Evolutionary conservation across 1,140 invertebrate genomes (phyloP).

Genomic region (Latrodectus geometricus): DNA sequence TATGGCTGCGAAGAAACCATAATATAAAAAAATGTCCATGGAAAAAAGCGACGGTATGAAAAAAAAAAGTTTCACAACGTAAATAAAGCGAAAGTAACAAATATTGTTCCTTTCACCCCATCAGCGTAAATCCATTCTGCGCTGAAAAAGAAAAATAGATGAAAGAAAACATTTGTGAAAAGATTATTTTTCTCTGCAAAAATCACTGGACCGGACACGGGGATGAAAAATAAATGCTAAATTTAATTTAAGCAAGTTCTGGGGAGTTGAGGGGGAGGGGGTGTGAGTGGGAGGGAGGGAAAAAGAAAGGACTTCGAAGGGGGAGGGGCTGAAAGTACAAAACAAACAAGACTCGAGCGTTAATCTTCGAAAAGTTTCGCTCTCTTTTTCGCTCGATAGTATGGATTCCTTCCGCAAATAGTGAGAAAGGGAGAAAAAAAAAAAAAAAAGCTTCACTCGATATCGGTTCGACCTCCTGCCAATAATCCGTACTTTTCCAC

Average conservation of each 20-base stretch:
- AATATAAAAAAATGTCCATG: no score
- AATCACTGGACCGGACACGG: conserved; percentile 35
- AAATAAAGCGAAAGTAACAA: conserved; percentile 24
- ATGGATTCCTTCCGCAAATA: conserved; percentile 52
- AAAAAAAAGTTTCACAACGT: conserved; percentile 28
- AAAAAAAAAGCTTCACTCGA: conserved; percentile 52
- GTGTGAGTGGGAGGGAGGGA: no score
- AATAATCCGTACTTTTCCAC: conserved; percentile 57
- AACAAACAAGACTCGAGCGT: conserved; percentile 43
- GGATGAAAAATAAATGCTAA: conserved; percentile 22
- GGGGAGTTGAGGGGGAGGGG: neutral
- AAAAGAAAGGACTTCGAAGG: neutral
- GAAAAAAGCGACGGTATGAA: neutral
- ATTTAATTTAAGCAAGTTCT: conserved; percentile 49
- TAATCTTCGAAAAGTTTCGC: conserved; percentile 37
- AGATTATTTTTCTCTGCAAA: neutral
- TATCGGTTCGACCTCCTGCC: conserved; percentile 50
- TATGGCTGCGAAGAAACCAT: no score
- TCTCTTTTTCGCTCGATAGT: conserved; percentile 48
- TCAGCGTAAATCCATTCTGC: neutral
- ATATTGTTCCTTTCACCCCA: conserved; percentile 38
- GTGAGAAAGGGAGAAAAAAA: no score
- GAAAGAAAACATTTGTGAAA: conserved; percentile 5
- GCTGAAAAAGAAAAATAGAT: conserved; percentile 8
- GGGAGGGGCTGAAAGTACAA: conserved; percentile 11